Conservation (phyloP, 2,888 invertebrate genomes). For the Idaea aversata region DNA sequence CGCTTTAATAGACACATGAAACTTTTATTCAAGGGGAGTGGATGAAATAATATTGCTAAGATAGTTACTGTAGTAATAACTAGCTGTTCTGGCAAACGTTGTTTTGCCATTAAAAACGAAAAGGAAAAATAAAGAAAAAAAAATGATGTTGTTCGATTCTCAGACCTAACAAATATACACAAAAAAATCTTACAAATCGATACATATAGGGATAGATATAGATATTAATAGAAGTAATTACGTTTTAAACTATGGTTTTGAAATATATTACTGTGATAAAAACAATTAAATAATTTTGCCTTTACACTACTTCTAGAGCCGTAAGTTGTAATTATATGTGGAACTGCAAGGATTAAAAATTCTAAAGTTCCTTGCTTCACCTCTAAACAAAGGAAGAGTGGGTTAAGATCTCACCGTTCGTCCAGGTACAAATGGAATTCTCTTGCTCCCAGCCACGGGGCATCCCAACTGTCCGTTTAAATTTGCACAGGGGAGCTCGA, state of each 20-base stretch:
- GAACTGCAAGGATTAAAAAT: constrained; percentile 7
- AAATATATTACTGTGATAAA: no score
- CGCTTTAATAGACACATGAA: neutral
- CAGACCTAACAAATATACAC: no score
- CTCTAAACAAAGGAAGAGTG: constrained; percentile 13
- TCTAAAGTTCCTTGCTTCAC: neutral
- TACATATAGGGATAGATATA: no score
- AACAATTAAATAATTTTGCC: no score
- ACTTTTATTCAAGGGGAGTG: neutral
- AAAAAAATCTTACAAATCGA: no score
- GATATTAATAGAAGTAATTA: no score
- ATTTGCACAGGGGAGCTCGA: constrained; percentile 41
- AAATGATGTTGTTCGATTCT: no score
- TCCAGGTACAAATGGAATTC: constrained; percentile 59
- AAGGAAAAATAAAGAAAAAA: no score
- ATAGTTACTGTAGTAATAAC: neutral
- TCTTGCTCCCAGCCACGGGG: constrained; percentile 42
- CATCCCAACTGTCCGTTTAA: constrained; percentile 48
- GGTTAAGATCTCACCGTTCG: constrained; percentile 17
- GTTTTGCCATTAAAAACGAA: no score
- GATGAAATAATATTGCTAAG: neutral
- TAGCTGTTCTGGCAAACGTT: no score
- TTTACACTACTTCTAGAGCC: no score
- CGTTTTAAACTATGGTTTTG: no score
- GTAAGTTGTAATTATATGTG: neutral